These are phyloP conservation scores for Alloscopus bannaensis DNA, from an alignment of 2,888 invertebrate species.

Conservation along the genomic window DNA sequence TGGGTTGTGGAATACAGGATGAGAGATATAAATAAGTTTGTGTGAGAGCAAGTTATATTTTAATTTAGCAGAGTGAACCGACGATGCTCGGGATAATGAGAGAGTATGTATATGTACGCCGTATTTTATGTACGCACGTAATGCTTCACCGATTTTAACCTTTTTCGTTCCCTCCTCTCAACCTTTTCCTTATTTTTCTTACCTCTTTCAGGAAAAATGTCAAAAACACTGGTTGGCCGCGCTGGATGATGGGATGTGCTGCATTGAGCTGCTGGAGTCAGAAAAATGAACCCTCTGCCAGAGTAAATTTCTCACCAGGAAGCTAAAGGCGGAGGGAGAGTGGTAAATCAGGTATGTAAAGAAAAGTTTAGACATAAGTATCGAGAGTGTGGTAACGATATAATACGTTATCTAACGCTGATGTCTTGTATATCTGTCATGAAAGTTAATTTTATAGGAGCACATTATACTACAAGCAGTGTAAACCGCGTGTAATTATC, in stretches of 20 bases:
- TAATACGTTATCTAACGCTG: conserved; percentile 22
- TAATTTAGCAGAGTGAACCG: conserved; percentile 38
- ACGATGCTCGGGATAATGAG: conserved; percentile 26
- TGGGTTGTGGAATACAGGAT: background rate
- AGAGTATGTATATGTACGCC: no score
- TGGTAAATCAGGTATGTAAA: conserved; percentile 32
- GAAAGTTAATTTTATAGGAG: no score
- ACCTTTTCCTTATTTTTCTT: conserved; percentile 11
- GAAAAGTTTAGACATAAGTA: conserved; percentile 2
- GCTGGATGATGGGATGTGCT: no score
- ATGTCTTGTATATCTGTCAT: no score
- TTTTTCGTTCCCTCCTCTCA: conserved; percentile 27
- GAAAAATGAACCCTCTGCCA: no score
- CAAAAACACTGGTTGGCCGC: conserved; percentile 44
- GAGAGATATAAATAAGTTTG: no score
- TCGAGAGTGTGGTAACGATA: no score
- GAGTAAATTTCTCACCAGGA: conserved; percentile 39
- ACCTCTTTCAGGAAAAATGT: conserved; percentile 35
- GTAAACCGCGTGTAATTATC: no score
- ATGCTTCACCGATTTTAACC: conserved; percentile 46
- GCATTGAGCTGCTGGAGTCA: no score
- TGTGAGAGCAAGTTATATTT: conserved; percentile 54
- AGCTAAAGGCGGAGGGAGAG: conserved; percentile 46
- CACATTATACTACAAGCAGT: no score
- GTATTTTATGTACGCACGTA: conserved; percentile 12